Evolutionary conservation across 2,797 vertebrate species (phyloP), one percentile per base, ranked within the genome.

Genomic region (Mycteria americana): DNA sequence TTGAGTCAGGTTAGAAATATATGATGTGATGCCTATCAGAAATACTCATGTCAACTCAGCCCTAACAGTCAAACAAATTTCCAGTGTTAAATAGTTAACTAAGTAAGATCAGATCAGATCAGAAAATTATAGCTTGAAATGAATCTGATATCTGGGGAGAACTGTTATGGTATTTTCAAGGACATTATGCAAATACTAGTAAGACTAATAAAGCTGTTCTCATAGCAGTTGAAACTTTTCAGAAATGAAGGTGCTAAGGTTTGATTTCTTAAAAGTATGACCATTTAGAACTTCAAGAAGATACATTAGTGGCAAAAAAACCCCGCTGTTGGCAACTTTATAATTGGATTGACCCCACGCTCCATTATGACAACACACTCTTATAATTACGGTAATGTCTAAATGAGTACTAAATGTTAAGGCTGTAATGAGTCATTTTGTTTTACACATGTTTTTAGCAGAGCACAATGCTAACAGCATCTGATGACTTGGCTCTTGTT

Each of bases 1-100:
- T 96, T 96, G 74, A 97, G 76, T 72, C 91, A 92, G 69, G 84
- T 97, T 97, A 98, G 89, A 93, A 97, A 97, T 97, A 97, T 97
- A 96, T 75, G 92, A 95, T 81, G 79, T 51, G 88, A 96, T 95
- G 73, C 73, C 86, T 79, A 94, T 95, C 86, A 97, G 85, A 91
- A 93, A 97, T 88, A 85, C 10, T 93, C 85, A 89, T 56, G 88
- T 96, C 92, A 97, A 48, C 78, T 91, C 65, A 90, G 85, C 67
- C 68, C 68, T 51, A 83, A n/a, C 65, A 82, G 37, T 92, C 75
- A 96, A 97, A 95, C 43, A 93, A 89, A 96, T 94, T 91, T 96
- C 89, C 96, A 97, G 72, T 43, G 72, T 96, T 97, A 97, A 95
- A 88, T n/a, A 88, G 80, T 92, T 89, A 95, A 95, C 62, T 86